Evolutionary conservation across 2,888 invertebrate genomes (phyloP), one percentile per base, ranked within the genome.

Genomic region (Steinernema hermaphroditum): DNA sequence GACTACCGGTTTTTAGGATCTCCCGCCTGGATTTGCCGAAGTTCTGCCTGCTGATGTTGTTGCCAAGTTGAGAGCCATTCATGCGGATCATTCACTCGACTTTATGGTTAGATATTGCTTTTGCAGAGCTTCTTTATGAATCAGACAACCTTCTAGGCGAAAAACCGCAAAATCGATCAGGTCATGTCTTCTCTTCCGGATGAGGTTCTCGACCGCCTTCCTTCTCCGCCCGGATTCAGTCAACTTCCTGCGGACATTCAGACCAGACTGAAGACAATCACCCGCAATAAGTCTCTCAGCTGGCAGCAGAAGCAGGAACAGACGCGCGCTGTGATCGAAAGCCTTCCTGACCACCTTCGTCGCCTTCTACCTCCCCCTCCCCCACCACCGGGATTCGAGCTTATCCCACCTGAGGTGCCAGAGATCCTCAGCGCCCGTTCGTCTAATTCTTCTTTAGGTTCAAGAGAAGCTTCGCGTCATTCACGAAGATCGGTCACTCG

Each of bases 151-250:
- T 34, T 41, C 37, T 43, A 34, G 76, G 80, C 83, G 46, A 83
- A 83, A 69, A 82, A 82, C 73, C 75, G 80, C 37, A 79, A 80
- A 46, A 83, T 85, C 68, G 83, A 85, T 72, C 71, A 78, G 37
- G 79, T 84, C 68, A 80, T 84, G 82, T 78, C 76, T 37, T 74
- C 80, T n/a, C 73, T 84, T 9, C 84, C 84, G 1, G 79, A 76
- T 4, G 84, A 85, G 62, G 69, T 83, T 34, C 79, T 81, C 49
- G 83, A 83, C 41, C 73, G 78, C 29, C 80, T 84, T 22, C 84
- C 84, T 24, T 76, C 80, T 22, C 84, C 84, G 27, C 84, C 84
- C 37, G 84, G 84, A 46, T 83, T 85, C 73, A 73, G 78, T 1
- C 74, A 78, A 46, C 73, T 84, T 29, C 83, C 84, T 6, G 77